Conservation (phyloP, 2,888 invertebrate genomes). For the Drosophila pegasa region DNA sequence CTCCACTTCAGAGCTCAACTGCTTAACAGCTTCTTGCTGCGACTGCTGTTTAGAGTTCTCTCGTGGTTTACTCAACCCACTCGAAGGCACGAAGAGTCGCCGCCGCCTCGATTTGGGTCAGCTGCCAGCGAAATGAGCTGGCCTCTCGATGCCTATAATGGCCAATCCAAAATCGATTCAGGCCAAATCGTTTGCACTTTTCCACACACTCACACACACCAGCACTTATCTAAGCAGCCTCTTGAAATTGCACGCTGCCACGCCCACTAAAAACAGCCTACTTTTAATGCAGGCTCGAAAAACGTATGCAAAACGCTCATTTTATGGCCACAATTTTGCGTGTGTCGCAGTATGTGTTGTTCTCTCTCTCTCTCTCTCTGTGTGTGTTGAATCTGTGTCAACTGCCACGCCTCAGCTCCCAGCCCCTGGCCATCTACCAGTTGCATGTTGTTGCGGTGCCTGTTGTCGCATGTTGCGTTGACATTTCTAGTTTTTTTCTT, state of each 20-base stretch:
- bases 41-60: slow-evolving; percentile 1
- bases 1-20: background rate
- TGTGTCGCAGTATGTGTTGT: slow-evolving; percentile 24
- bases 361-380: background rate
- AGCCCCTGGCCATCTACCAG: slow-evolving; percentile 48
- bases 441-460: slow-evolving; percentile 69
- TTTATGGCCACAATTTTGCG: slow-evolving; percentile 68
- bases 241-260: slow-evolving; percentile 35
- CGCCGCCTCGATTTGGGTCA: slow-evolving; percentile 34
- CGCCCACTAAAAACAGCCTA: slow-evolving; percentile 14
- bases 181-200: slow-evolving; percentile 70
- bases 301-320: slow-evolving; percentile 67
- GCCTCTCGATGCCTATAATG: slow-evolving; percentile 48
- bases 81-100: slow-evolving; percentile 3
- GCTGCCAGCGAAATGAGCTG: slow-evolving; percentile 20
- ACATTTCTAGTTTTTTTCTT: slow-evolving; percentile 48
- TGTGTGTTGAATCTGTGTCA: slow-evolving; percentile 68
- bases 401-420: slow-evolving; percentile 47
- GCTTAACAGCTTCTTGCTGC: background rate
- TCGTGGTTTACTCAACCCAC: slow-evolving; percentile 26
- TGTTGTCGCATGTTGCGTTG: slow-evolving; percentile 71
- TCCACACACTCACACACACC: slow-evolving; percentile 6
- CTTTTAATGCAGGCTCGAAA: slow-evolving; percentile 64
- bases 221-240: slow-evolving; percentile 53
- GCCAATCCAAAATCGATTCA: slow-evolving; percentile 76